Conservation (phyloP, 1,140 invertebrate genomes). For the Gonioctena quinquepunctata region DNA sequence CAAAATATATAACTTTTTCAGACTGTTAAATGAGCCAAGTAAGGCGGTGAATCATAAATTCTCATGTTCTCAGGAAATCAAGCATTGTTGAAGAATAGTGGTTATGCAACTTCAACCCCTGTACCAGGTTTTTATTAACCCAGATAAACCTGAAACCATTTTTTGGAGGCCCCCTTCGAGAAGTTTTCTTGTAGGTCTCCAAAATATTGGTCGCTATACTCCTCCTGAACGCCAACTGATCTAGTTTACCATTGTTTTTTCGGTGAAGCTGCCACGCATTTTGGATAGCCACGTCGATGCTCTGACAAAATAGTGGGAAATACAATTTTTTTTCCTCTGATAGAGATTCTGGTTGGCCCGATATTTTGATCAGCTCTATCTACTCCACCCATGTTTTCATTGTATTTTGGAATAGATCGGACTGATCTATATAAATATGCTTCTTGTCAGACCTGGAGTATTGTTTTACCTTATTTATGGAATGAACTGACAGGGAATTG, state of each 20-base stretch:
- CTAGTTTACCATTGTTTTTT: constrained; percentile 10
- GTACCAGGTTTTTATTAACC: not conserved
- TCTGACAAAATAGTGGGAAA: constrained; percentile 42
- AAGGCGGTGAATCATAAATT: too few relatives aligned
- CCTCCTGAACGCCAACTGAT: constrained; percentile 20
- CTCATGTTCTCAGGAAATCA: too few relatives aligned
- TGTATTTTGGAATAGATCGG: constrained; percentile 37
- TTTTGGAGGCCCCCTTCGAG: too few relatives aligned
- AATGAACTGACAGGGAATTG: constrained; percentile 26
- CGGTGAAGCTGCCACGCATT: constrained; percentile 49
- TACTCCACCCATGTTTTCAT: constrained; percentile 45
- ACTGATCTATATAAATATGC: constrained; percentile 37
- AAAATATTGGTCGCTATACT: constrained; percentile 18
- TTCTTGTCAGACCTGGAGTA: constrained; percentile 33
- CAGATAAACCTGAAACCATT: not conserved
- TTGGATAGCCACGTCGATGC: constrained; percentile 45
- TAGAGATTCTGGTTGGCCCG: constrained; percentile 46
- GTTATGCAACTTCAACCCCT: too few relatives aligned
- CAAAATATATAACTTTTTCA: too few relatives aligned
- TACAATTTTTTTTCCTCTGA: constrained; percentile 51
- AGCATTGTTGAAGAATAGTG: too few relatives aligned
- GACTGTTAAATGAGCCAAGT: too few relatives aligned
- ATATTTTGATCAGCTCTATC: constrained; percentile 28
- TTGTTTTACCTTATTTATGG: constrained; percentile 30
- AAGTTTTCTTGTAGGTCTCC: not conserved